Conservation (phyloP, 2,113 vertebrate species). For the Leucopsar rothschildi region DNA sequence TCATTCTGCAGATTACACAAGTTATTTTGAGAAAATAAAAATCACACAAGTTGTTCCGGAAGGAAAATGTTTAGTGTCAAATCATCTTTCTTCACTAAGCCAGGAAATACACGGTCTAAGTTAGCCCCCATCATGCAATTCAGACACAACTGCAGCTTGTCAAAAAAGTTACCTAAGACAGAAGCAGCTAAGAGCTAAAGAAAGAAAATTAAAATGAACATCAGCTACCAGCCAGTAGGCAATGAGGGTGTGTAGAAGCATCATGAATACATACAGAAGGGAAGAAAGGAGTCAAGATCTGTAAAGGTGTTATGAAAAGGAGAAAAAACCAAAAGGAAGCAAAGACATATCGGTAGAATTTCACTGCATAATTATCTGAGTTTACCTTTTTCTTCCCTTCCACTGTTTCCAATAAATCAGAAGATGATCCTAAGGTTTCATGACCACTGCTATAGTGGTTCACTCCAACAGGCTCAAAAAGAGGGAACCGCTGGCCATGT, state of each 20-base stretch:
- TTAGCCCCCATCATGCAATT: not conserved
- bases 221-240: not conserved
- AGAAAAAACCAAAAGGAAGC: not conserved
- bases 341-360: not conserved
- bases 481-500: not conserved
- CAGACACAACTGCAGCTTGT: not conserved
- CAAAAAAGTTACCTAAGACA: not conserved
- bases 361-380: not conserved
- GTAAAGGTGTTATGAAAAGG: not conserved
- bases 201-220: not conserved
- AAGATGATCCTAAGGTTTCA: not conserved
- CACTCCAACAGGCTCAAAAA: not conserved
- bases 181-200: not conserved
- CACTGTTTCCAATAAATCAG: not conserved
- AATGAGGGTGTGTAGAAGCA: not conserved
- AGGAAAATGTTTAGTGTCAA: not conserved
- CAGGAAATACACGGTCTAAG: not conserved
- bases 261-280: not conserved
- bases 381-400: not conserved
- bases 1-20: not conserved
- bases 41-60: not conserved
- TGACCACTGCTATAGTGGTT: not conserved
- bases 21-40: not conserved
- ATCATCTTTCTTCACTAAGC: not conserved
- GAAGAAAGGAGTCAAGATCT: not conserved